A percentile compares a stretch with the other conserved stretches of the same genome.
Conservation (phyloP, 2,797 vertebrate genomes). For the Chaetodon trifasciatus region DNA sequence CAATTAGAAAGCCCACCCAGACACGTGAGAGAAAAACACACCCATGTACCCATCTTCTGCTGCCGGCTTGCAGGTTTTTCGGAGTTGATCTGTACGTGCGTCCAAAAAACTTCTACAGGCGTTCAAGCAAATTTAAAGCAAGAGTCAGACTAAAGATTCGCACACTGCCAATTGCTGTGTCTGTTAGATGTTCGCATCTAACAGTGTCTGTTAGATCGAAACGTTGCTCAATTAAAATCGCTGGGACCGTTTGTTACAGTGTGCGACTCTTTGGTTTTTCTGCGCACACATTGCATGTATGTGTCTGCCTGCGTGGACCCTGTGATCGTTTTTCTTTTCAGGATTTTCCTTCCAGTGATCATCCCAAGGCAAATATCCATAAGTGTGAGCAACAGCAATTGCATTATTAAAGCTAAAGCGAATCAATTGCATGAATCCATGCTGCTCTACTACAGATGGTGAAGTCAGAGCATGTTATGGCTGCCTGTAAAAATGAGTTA, state of each 20-base stretch:
- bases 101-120: no score
- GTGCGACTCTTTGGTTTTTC: not conserved
- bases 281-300: not conserved
- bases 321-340: conserved; percentile 10
- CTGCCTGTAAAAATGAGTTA: not conserved
- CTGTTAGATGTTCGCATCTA: no score
- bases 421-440: not conserved
- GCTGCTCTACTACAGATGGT: not conserved
- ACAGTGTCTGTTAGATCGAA: no score
- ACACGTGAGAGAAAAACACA: conserved; percentile 63
- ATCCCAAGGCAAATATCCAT: conserved; percentile 18
- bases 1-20: conserved; percentile 38
- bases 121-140: no score
- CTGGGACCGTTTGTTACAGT: no score
- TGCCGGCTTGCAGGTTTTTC: conserved; percentile 24
- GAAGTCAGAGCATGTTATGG: not conserved
- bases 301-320: conserved; percentile 1
- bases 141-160: no score
- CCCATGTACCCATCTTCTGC: conserved; percentile 52
- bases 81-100: no score
- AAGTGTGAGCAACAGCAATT: conserved; percentile 10
- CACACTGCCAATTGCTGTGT: no score
- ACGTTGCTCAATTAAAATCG: no score
- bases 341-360: conserved; percentile 7
- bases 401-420: conserved; percentile 6